Evolutionary conservation across 1,140 invertebrate species (phyloP).

Genomic region (Mya arenaria): DNA sequence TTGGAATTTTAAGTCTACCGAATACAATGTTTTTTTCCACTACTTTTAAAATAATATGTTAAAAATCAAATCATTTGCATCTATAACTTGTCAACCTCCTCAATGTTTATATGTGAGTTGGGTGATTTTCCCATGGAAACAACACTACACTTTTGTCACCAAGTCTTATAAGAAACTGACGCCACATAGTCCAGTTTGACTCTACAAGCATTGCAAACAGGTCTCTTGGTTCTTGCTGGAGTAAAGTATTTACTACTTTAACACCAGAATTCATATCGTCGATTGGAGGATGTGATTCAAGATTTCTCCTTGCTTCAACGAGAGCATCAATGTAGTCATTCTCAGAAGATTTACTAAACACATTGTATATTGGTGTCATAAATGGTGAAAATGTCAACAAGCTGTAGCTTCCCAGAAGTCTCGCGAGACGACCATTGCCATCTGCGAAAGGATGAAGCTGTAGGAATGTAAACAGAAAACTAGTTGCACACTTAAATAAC

Average conservation of each 20-base stretch:
- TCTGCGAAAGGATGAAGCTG: slow-evolving; percentile 16
- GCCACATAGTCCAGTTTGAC: slow-evolving; percentile 30
- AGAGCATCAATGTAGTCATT: slow-evolving; percentile 22
- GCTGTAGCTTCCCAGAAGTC: slow-evolving; percentile 9
- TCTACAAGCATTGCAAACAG: slow-evolving; percentile 27
- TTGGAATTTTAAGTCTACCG: too few species aligned
- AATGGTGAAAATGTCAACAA: slow-evolving; percentile 25
- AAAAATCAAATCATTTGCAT: too few species aligned
- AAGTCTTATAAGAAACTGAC: not conserved
- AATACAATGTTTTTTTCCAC: too few species aligned
- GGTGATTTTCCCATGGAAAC: not conserved
- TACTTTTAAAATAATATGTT: too few species aligned
- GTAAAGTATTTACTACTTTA: not conserved
- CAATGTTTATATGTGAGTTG: too few species aligned
- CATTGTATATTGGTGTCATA: slow-evolving; percentile 32
- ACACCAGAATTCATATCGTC: not conserved
- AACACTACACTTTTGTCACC: not conserved
- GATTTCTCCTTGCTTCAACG: not conserved
- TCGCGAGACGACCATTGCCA: slow-evolving; percentile 29
- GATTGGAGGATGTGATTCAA: not conserved
- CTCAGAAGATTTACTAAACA: not conserved
- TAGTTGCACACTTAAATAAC: slow-evolving; percentile 16
- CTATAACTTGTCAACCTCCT: too few species aligned
- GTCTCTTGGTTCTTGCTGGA: slow-evolving; percentile 1
- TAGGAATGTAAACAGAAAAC: slow-evolving; percentile 11